Evolutionary conservation across 2,888 invertebrate species (phyloP).

Genomic region (Perizoma affinitatum): DNA sequence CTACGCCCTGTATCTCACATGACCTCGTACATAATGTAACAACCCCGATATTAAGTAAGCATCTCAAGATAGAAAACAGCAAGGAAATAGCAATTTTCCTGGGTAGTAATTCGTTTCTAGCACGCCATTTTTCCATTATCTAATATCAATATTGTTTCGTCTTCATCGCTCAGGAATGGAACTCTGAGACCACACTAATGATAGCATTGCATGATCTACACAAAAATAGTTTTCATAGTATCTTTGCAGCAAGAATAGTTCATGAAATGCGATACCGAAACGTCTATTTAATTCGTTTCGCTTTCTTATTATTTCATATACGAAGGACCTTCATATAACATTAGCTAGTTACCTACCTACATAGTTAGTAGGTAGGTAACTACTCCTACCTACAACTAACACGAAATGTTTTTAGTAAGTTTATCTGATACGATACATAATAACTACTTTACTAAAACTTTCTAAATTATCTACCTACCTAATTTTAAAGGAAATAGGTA

Average conservation of each 20-base stretch:
- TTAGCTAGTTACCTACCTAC: no score
- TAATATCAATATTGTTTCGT: constrained; percentile 81
- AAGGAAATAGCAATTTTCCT: constrained; percentile 77
- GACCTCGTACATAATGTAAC: constrained; percentile 42
- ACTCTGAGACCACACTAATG: constrained; percentile 71
- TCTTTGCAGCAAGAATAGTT: constrained; percentile 28
- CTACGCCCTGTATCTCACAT: constrained; percentile 29
- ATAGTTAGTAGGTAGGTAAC: no score
- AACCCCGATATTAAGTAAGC: constrained; percentile 54
- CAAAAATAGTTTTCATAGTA: constrained; percentile 36
- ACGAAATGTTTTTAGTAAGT: no score
- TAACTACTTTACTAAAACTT: no score
- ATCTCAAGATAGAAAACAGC: constrained; percentile 65
- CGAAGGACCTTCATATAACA: no score
- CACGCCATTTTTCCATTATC: constrained; percentile 82
- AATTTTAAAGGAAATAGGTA: no score
- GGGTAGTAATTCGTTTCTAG: constrained; percentile 67
- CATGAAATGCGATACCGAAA: constrained; percentile 29
- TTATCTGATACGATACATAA: no score
- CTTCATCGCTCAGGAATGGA: constrained; percentile 73
- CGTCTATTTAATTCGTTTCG: constrained; percentile 22
- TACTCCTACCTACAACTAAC: no score
- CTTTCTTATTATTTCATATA: not conserved
- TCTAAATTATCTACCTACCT: no score
- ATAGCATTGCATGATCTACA: constrained; percentile 70